Evolutionary conservation across 2,797 vertebrate species (phyloP).

Genomic region (Enteromius paludinosus): DNA sequence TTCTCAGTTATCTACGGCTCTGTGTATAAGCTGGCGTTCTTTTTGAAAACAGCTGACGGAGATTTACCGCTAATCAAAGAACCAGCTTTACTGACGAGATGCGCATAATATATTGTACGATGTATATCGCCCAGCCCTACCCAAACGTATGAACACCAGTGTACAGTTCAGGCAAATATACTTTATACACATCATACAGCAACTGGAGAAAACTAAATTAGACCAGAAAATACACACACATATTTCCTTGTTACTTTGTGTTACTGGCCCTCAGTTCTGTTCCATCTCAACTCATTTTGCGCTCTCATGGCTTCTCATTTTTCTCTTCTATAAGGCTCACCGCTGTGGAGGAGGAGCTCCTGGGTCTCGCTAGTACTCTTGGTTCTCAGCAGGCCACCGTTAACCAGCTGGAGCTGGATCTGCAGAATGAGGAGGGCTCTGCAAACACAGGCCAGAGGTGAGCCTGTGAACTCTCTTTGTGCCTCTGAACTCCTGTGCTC

Average conservation of each 20-base stretch:
- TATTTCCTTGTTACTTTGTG: background rate
- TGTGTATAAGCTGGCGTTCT: too few species aligned
- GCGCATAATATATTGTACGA: too few species aligned
- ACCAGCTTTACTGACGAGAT: too few species aligned
- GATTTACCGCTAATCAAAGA: too few species aligned
- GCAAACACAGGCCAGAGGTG: slow-evolving; percentile 82
- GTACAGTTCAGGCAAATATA: background rate
- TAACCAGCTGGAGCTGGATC: slow-evolving; percentile 83
- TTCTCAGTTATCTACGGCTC: too few species aligned
- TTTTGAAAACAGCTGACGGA: too few species aligned
- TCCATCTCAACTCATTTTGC: background rate
- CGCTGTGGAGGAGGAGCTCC: slow-evolving; percentile 81
- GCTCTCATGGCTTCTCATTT: background rate
- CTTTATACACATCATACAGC: background rate
- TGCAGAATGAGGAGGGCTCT: slow-evolving; percentile 72
- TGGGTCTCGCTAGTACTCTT: slow-evolving; percentile 67
- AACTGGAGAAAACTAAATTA: background rate
- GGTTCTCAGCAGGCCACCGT: slow-evolving; percentile 78
- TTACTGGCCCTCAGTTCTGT: background rate
- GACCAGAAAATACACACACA: background rate
- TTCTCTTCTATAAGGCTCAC: slow-evolving; percentile 72
- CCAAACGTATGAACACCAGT: background rate
- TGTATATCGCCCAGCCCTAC: too few species aligned
- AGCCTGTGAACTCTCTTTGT: background rate
- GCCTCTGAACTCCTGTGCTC: background rate